These are phyloP conservation scores for Peromyscus aztecus DNA, from an alignment of 2,797 vertebrate species.

Conservation along the genomic window DNA sequence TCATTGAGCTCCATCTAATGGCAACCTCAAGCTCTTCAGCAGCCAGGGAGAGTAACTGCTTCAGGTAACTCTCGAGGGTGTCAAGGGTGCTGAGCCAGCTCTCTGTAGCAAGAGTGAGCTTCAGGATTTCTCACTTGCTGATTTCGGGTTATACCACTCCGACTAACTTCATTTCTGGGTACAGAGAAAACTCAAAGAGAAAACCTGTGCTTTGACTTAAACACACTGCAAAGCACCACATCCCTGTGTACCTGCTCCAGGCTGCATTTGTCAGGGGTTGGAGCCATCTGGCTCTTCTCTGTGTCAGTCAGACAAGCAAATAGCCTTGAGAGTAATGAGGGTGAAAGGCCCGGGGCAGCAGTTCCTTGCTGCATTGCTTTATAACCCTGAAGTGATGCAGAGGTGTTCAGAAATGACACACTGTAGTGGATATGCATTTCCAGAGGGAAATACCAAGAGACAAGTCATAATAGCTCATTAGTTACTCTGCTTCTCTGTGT, in stretches of 20 bases:
- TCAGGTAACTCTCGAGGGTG: background rate
- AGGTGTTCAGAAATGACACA: background rate
- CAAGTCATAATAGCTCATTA: background rate
- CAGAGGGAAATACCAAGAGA: background rate
- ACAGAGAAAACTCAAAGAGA: conserved; percentile 38
- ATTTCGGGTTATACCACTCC: background rate
- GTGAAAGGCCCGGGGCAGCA: background rate
- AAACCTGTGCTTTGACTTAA: background rate
- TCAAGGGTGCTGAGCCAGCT: background rate
- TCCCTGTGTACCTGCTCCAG: background rate
- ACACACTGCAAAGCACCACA: background rate
- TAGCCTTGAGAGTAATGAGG: background rate
- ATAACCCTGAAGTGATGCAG: background rate
- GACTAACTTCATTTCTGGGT: background rate
- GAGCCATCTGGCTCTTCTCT: background rate
- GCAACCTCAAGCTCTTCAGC: conserved; percentile 41
- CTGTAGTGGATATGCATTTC: background rate
- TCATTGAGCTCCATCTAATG: conserved; percentile 72
- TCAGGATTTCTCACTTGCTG: conserved; percentile 15
- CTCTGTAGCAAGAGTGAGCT: background rate
- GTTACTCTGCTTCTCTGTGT: background rate
- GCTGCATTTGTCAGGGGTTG: background rate
- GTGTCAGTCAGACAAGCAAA: conserved; percentile 26
- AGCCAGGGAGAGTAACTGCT: background rate
- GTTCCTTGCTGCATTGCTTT: background rate